These are phyloP conservation scores for Dipodomys spectabilis DNA, from an alignment of 2,113 vertebrate genomes.

Conservation along the genomic window DNA sequence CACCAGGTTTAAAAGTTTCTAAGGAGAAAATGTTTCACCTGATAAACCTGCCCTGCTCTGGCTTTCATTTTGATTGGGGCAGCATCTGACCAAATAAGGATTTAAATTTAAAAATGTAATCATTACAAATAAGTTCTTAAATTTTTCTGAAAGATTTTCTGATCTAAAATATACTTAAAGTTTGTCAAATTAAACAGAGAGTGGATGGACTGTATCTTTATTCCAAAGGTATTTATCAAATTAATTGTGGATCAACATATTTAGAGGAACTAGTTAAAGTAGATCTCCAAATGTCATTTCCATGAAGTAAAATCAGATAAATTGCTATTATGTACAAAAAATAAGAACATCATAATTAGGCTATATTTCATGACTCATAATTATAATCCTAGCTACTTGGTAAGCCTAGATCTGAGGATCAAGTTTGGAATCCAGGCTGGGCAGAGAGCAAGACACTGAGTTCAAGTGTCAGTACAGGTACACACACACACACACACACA, in stretches of 20 bases:
- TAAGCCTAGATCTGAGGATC: no score
- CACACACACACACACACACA: no score
- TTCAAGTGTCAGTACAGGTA: no score
- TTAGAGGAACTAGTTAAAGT: background rate
- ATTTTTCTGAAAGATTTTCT: background rate
- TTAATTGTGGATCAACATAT: background rate
- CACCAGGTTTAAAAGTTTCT: slow-evolving; percentile 55
- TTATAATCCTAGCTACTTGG: no score
- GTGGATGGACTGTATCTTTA: background rate
- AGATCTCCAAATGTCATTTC: background rate
- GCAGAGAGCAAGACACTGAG: no score
- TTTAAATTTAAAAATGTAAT: slow-evolving; percentile 6
- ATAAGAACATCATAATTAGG: background rate
- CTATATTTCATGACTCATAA: no score
- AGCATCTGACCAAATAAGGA: background rate
- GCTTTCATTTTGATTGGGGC: background rate
- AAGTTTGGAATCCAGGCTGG: no score
- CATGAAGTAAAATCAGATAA: background rate
- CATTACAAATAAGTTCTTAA: background rate
- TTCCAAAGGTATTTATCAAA: background rate
- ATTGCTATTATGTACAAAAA: background rate
- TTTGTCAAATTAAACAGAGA: background rate
- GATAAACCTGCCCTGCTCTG: background rate
- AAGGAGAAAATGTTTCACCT: background rate
- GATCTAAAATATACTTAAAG: background rate